Base-by-base conservation (phyloP, 2,113 vertebrate genomes). In the Athene noctua region DNA sequence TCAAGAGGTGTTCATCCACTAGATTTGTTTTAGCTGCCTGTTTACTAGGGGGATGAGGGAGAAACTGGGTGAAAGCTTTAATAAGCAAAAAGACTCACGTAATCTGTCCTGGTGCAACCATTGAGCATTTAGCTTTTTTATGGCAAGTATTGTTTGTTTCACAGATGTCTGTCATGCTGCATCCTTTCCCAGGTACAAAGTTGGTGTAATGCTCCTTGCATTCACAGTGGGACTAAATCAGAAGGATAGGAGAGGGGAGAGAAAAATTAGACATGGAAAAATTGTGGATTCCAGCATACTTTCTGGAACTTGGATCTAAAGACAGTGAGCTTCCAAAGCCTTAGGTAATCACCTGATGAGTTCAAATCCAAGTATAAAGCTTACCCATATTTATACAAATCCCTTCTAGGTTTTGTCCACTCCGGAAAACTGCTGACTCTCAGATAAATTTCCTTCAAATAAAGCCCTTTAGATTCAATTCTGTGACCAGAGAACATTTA, bases 211-310 rank as follows among this genome's bases (percentile, higher is more conserved):
- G 99, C 29, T 98, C 93, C 82, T 98, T 98, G 97, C 99, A 99
- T 92, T 99, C 98, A 19, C 99, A 99, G 97, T 99, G 99, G 84
- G 98, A 98, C 99, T 99, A 92, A 72, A 92, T 59, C 46, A 86
- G 16, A 95, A 58, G 81, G 51, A 91, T 16, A 87, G 29, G 51
- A 91, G 18, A 87, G 29, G 17, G 21, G 16, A 75, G 11, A 83
- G 21, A 46, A n/a, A 80, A 88, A 86, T 92, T 30, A 95, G 57
- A 23, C 1, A 0, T 54, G 75, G 19, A 34, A 8, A 38, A 44
- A 62, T 19, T 59, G 20, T 51, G 58, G 30, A 74, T 88, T 87
- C 92, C 34, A 65, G 57, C 15, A 23, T 44, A n/a, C 22, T 86
- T 86, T 72, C 63, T 87, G 58, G 49, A 78, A 32, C 9, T 62